Evolutionary conservation across 2,888 invertebrate species (phyloP), one percentile per base, ranked within the genome.

Genomic region (Hirtodrosophila cameraria): DNA sequence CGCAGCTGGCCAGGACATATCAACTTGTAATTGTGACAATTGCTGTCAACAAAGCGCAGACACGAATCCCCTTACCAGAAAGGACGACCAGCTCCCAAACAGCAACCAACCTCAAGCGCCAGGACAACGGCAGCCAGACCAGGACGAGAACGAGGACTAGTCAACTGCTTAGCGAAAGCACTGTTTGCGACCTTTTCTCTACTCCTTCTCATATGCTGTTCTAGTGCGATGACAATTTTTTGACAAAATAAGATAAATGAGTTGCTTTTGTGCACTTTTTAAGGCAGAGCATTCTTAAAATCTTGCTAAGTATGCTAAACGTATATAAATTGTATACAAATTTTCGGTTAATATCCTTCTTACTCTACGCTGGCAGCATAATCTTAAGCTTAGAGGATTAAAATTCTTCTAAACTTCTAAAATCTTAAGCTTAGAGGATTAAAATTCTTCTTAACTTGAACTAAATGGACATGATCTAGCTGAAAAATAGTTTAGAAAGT

Each of bases 211-310:
- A n/a, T 39, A 30, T 25, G 45, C 16, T 42, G 52, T 31, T 23
- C 6, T 23, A 2, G 8, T n/a, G 49, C 79, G 87, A 35, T 87
- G 87, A 83, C 88, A 80, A 66, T 80, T 88, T 88, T 86, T 88
- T 87, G 88, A 87, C 87, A 87, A 89, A 88, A 88, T 89, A 88
- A 88, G 89, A 88, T 89, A 86, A 87, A 87, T 87, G 88, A 88
- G 73, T 77, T 75, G 67, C 63, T 62, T 46, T 45, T 20, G 15
- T 52, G 45, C 35, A 31, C 52, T 54, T 7, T 12, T 5, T 16
- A 15, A 8, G 8, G 16, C 6, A 7, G 36, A 49, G 61, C 36
- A 31, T 25, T 28, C 28, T 13, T 18, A 27, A 20, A 15, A 30
- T 42, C 9, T 8, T 11, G 31, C 28, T 4, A 5, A 9, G 0